phyloP scores from a whole-genome alignment of 2,888 invertebrate species.

The Tiphia femorata region DNA sequence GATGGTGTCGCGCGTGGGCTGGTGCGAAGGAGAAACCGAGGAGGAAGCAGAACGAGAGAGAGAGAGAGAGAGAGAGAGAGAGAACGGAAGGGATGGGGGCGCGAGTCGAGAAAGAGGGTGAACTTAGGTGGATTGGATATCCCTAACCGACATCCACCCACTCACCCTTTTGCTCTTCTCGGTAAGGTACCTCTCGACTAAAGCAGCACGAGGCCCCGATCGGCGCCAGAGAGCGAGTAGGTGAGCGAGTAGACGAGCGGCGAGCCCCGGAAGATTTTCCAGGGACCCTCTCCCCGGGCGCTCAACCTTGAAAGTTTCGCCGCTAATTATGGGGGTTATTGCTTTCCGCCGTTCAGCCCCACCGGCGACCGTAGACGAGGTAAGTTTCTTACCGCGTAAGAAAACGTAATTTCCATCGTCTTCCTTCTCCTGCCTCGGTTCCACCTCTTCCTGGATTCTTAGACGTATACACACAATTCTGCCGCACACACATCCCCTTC shows the following conservation, averaged over 20 bases:
- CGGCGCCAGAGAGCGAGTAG: too few relatives aligned
- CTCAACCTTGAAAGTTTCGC: constrained; percentile 24
- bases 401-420: constrained; percentile 25
- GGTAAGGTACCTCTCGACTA: too few relatives aligned
- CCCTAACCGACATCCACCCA: too few relatives aligned
- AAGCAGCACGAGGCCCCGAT: too few relatives aligned
- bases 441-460: too few relatives aligned
- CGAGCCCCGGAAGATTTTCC: too few relatives aligned
- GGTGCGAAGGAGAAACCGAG: not conserved
- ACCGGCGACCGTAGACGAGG: constrained; percentile 4
- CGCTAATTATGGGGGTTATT: constrained; percentile 30
- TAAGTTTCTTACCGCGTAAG: constrained; percentile 21
- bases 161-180: too few relatives aligned
- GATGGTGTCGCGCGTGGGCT: not conserved
- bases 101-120: not conserved
- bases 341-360: constrained; percentile 4
- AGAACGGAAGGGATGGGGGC: not conserved
- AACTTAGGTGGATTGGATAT: too few relatives aligned
- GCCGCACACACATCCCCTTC: constrained; percentile 34
- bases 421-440: constrained; percentile 6
- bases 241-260: too few relatives aligned
- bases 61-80: constrained; percentile 3
- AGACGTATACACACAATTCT: too few relatives aligned
- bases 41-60: not conserved
- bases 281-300: too few relatives aligned